These are phyloP conservation scores for Plutella xylostella DNA, from an alignment of 2,888 invertebrate genomes.

Conservation along the genomic window DNA sequence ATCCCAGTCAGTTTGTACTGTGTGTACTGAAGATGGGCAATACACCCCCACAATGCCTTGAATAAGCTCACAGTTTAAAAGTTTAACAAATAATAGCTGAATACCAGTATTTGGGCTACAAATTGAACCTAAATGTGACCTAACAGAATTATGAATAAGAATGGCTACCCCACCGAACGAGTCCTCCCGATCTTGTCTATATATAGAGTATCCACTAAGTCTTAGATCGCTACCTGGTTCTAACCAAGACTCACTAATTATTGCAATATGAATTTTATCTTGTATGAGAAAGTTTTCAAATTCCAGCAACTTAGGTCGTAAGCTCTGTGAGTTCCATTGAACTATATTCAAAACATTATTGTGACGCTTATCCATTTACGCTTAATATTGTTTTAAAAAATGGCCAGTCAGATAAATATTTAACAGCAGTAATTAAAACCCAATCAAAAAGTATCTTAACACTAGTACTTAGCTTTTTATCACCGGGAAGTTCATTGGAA, in stretches of 20 bases:
- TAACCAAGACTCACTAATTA: slow-evolving; percentile 11
- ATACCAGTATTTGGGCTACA: slow-evolving; percentile 13
- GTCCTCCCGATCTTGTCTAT: slow-evolving; percentile 13
- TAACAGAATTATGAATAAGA: slow-evolving; percentile 11
- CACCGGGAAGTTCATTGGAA: background rate
- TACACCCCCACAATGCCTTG: slow-evolving; percentile 13
- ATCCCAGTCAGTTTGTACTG: slow-evolving; percentile 12
- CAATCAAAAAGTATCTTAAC: background rate
- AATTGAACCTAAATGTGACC: background rate
- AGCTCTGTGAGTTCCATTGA: slow-evolving; percentile 12
- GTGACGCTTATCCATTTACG: no score
- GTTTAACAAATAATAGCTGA: slow-evolving; percentile 9
- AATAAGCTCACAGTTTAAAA: slow-evolving; percentile 12
- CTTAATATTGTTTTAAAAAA: background rate
- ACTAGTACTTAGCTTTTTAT: background rate
- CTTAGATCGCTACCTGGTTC: no score
- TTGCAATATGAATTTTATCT: slow-evolving; percentile 13
- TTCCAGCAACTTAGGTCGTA: slow-evolving; percentile 7
- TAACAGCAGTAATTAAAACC: background rate
- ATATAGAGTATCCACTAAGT: slow-evolving; percentile 17
- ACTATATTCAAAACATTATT: no score
- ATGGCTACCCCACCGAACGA: slow-evolving; percentile 16
- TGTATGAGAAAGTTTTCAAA: slow-evolving; percentile 8
- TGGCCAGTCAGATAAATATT: slow-evolving; percentile 10
- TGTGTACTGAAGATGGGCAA: slow-evolving; percentile 9